Conservation (phyloP, 30 jellyfish, hydroid and myxozoan species). For the Catostylus mosaicus region DNA sequence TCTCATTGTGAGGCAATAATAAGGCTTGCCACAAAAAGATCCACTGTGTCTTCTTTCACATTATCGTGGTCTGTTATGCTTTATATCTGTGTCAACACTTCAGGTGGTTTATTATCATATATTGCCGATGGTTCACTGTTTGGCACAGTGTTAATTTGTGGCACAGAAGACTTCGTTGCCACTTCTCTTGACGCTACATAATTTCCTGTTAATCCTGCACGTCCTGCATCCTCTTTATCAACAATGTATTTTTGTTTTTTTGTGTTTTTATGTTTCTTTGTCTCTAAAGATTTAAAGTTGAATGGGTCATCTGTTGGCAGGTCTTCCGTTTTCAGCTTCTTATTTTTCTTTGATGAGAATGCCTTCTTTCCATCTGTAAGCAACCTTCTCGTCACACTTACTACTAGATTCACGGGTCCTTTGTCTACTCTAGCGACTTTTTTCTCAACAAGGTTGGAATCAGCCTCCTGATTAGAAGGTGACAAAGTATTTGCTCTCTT, state of each 20-base stretch:
- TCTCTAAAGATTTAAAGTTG: conserved; percentile 1
- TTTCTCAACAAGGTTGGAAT: conserved; percentile 3
- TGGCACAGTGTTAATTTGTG: not conserved
- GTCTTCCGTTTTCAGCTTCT: not conserved
- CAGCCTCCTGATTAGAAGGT: not conserved
- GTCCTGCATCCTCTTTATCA: conserved; percentile 33
- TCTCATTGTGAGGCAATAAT: not conserved
- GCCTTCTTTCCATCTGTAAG: not conserved
- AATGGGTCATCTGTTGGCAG: conserved; percentile 14
- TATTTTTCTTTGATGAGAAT: not conserved
- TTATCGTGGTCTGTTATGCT: too few relatives aligned
- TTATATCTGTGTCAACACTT: not conserved
- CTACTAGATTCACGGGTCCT: conserved; percentile 50
- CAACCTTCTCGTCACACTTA: conserved; percentile 32
- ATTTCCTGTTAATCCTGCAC: conserved; percentile 13
- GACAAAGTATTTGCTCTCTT: not conserved
- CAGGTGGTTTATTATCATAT: not conserved
- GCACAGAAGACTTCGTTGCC: not conserved
- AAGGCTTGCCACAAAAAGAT: not conserved
- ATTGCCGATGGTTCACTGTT: not conserved
- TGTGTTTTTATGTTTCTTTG: not conserved
- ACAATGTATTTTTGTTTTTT: conserved; percentile 1
- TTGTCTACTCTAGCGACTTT: conserved; percentile 24
- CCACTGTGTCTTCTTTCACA: not conserved
- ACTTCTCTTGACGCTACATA: not conserved